Evolutionary conservation across 2,113 vertebrate species (phyloP), one percentile per base, ranked within the genome.

Genomic region (Phoxinus phoxinus): DNA sequence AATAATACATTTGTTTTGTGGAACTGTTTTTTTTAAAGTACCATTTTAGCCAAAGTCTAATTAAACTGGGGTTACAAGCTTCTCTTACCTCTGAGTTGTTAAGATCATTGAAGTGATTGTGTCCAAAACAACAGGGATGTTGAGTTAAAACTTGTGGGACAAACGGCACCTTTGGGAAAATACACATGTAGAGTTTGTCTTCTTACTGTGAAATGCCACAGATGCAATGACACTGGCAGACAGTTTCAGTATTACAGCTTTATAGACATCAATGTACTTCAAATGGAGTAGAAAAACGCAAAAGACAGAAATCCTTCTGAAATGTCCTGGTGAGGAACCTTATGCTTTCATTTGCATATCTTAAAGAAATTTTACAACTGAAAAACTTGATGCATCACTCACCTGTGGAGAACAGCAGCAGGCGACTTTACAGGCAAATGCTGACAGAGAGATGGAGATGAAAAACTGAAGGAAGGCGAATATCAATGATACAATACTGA

Each of bases 371-470:
- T 19, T 19, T 6, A 19, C 17, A 19, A 19, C 51, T 53, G 0
- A 53, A 53, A 53, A 19, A 37, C 9, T 61, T 11, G 23, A 11
- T 1, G 3, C 6, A 61, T 61, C 19, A 75, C 73, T 75, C 73
- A 75, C 73, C 44, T 44, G 44, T 1, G 17, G 10, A 27, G 23
- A 75, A 21, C 13, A 59, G 63, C 51, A 53, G 51, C 12, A 53
- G 51, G 35, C 15, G 63, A 9, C 51, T 19, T 72, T 59, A 44
- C 80, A 86, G n/a, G 72, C 44, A 41, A 69, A 83, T 1, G 12
- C 72, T 17, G 85, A 76, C 44, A 67, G 44, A 56, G 2, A 72
- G 37, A 87, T 78, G 15, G 86, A 86, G 41, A 86, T 83, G 56
- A 84, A 27, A 30, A 78, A 72, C 73, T 59, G 35, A 8, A 84